Conservation (phyloP, 2,888 invertebrate species). For the Pterostichus madidus region DNA sequence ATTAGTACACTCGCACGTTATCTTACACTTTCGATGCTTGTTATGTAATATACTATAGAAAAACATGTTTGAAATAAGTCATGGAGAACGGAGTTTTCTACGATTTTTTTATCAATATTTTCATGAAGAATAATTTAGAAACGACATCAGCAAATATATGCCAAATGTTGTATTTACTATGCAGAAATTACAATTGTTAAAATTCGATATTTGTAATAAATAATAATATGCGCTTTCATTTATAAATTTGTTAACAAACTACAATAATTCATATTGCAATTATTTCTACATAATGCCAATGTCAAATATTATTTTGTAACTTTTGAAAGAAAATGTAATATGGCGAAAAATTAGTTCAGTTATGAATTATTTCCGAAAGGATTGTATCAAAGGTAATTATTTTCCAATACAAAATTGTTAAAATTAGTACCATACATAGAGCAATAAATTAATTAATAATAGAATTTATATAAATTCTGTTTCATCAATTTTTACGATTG, state of each 20-base stretch:
- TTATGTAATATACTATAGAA: too few relatives aligned
- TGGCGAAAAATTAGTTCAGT: constrained; percentile 29
- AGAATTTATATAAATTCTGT: constrained; percentile 60
- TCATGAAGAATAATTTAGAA: too few relatives aligned
- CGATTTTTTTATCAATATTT: too few relatives aligned
- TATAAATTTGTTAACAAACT: too few relatives aligned
- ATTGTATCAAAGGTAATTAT: constrained; percentile 55
- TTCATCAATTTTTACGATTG: constrained; percentile 58
- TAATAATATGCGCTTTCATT: too few relatives aligned
- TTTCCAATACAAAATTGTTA: constrained; percentile 43
- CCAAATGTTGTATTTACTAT: neutral
- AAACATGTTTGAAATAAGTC: too few relatives aligned
- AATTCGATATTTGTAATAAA: too few relatives aligned
- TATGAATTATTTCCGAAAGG: constrained; percentile 58
- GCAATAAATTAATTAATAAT: constrained; percentile 62
- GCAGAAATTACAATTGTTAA: neutral
- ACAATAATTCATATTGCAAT: constrained; percentile 28
- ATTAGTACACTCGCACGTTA: too few relatives aligned
- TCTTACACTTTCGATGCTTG: too few relatives aligned
- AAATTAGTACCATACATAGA: constrained; percentile 45
- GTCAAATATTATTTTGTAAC: constrained; percentile 26
- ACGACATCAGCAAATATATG: neutral
- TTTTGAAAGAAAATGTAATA: constrained; percentile 33
- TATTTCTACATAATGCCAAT: constrained; percentile 15
- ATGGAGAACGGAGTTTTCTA: too few relatives aligned